Evolutionary conservation across 2,113 vertebrate genomes (phyloP).

Genomic region (Oryctolagus cuniculus): DNA sequence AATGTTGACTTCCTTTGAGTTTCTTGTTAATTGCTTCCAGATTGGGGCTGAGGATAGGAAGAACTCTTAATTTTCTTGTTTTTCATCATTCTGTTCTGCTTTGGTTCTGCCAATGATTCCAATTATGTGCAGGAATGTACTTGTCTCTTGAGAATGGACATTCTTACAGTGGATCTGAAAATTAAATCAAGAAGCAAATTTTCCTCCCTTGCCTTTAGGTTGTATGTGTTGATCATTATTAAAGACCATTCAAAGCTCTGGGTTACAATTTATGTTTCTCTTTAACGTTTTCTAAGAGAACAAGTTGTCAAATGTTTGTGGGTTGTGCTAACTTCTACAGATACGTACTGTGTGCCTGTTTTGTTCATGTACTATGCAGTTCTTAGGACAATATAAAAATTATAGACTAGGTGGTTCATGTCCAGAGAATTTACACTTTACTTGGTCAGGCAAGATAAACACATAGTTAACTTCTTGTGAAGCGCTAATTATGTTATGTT

Average conservation of each 20-base stretch:
- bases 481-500: background rate
- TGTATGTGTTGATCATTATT: slow-evolving; percentile 50
- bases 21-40: slow-evolving; percentile 76
- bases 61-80: slow-evolving; percentile 25
- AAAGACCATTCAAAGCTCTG: slow-evolving; percentile 51
- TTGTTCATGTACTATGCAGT: background rate
- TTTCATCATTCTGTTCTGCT: slow-evolving; percentile 49
- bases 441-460: slow-evolving; percentile 46
- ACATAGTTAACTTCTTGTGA: background rate
- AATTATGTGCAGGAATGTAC: slow-evolving; percentile 66
- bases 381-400: background rate
- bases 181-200: slow-evolving; percentile 67
- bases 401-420: background rate
- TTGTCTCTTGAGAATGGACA: slow-evolving; percentile 61
- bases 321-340: background rate
- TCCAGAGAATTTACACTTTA: background rate
- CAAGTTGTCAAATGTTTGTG: background rate
- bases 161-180: slow-evolving; percentile 66
- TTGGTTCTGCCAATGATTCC: slow-evolving; percentile 65
- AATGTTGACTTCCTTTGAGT: slow-evolving; percentile 58
- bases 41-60: background rate
- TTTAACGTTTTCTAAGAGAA: slow-evolving; percentile 62
- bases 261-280: slow-evolving; percentile 53
- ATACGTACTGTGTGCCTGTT: background rate
- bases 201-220: slow-evolving; percentile 54